Conservation (phyloP, 2,888 invertebrate species). For the Arctia plantaginis region DNA sequence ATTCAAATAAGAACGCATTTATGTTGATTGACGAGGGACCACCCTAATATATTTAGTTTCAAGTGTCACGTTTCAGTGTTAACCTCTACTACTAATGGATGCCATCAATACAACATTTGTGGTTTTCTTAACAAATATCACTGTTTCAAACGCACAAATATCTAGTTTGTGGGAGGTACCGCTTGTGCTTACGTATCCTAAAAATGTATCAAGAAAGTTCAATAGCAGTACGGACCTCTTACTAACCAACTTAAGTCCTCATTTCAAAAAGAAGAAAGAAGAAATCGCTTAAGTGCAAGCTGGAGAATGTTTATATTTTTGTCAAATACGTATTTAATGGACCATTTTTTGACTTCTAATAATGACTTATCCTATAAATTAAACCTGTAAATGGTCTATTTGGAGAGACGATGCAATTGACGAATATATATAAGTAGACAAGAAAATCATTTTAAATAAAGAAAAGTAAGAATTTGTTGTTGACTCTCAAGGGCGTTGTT, state of each 20-base stretch:
- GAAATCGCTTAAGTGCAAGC: not conserved
- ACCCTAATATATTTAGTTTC: slow-evolving; percentile 14
- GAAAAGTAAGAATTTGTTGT: not conserved
- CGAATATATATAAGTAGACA: not conserved
- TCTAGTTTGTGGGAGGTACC: not conserved
- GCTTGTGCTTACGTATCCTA: not conserved
- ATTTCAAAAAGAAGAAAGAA: too few relatives aligned
- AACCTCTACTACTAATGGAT: slow-evolving; percentile 53
- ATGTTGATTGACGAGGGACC: slow-evolving; percentile 28
- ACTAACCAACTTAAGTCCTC: not conserved
- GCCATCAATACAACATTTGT: slow-evolving; percentile 54
- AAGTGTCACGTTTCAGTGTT: slow-evolving; percentile 14
- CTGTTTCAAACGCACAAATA: slow-evolving; percentile 1
- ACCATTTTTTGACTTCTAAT: too few relatives aligned
- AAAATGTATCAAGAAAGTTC: not conserved
- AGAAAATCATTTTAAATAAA: not conserved
- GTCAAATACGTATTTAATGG: too few relatives aligned
- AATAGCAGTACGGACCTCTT: not conserved
- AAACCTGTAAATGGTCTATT: too few relatives aligned
- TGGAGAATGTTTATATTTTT: too few relatives aligned
- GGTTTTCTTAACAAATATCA: slow-evolving; percentile 57
- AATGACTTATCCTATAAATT: too few relatives aligned
- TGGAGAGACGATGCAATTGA: not conserved
- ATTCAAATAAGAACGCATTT: slow-evolving; percentile 27
- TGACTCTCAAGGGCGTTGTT: not conserved